phyloP scores from a whole-genome alignment of 2,113 vertebrate species.

The Dromaius novaehollandiae region DNA sequence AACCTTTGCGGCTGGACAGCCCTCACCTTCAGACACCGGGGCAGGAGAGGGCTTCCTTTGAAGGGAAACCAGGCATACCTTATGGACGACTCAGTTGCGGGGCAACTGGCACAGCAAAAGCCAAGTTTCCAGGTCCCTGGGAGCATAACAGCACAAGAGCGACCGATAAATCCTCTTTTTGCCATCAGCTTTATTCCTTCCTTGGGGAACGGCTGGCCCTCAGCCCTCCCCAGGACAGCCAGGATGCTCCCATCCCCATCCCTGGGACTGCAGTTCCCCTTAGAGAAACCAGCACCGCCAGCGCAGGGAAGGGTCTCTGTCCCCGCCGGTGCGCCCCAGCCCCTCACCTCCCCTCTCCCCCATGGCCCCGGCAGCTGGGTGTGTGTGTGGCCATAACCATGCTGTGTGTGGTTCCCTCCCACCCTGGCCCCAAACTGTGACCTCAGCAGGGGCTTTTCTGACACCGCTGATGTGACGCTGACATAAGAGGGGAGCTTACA shows the following conservation, averaged over 20 bases:
- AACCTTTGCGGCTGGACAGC: not conserved
- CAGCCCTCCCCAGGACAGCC: not conserved
- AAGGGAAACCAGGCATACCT: not conserved
- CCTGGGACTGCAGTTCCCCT: too few relatives aligned
- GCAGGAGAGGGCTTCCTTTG: not conserved
- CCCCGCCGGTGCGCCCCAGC: too few relatives aligned
- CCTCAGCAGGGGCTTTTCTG: not conserved
- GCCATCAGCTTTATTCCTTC: not conserved
- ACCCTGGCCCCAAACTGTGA: not conserved
- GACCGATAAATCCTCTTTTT: rapidly evolving
- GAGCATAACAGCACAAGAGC: not conserved
- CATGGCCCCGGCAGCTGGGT: not conserved
- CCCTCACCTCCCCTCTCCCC: not conserved
- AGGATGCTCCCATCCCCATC: not conserved
- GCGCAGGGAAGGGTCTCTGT: not conserved
- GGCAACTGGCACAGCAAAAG: not conserved
- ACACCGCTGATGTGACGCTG: not conserved
- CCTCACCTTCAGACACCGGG: not conserved
- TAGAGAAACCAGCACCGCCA: not conserved
- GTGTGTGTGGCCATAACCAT: not conserved
- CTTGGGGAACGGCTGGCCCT: not conserved
- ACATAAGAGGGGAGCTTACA: not conserved
- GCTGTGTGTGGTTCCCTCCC: too few relatives aligned
- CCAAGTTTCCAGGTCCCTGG: not conserved
- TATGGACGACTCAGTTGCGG: too few relatives aligned